Base-by-base conservation (phyloP, 2,113 vertebrate species). In the Istiophorus platypterus region DNA sequence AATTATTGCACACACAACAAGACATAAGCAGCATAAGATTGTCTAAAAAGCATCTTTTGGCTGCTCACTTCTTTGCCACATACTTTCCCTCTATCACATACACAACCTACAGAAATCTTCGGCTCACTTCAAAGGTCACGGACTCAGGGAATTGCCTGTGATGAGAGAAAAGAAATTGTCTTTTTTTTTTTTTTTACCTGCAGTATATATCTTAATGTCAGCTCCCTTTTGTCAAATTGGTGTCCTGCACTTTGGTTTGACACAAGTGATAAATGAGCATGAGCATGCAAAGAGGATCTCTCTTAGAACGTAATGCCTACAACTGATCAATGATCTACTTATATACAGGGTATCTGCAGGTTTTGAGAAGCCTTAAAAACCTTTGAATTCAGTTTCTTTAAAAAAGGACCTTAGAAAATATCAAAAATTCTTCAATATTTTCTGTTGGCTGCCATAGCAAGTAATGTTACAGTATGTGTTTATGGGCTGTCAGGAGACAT, bases 151-250 rank as follows among this genome's bases (percentile, higher is more conserved):
- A 45, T 37, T 64, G 51, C 42, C 34, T 20, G 10, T 54, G 71
- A 59, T n/a, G 49, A 62, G 39, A 73, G 37, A 61, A 45, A 78
- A 71, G 24, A 54, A 65, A 52, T 67, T 39, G 37, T 62, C 67
- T 61, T 47, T 18, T 59, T 41, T 47, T 18, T 59, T 41, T 81
- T 54, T 61, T 73, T 52, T 37, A 70, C 52, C 69, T 72, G 67
- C 56, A 29, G 27, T 41, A n/a, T 15, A 41, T 20, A 41, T 54
- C 8, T 34, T 51, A 9, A 54, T 72, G 14, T 72, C 67, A 61
- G 64, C 14, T 62, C 52, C 12, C 51, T 68, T 57, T 29, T 11
- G 54, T n/a, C 41, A 68, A 67, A 71, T 17, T 24, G 1, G 10
- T 27, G 15, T 51, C 20, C 61, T 26, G 26, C 42, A 62, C 12